Conservation (phyloP, 1,140 invertebrate species). For the Chymomyza costata region DNA sequence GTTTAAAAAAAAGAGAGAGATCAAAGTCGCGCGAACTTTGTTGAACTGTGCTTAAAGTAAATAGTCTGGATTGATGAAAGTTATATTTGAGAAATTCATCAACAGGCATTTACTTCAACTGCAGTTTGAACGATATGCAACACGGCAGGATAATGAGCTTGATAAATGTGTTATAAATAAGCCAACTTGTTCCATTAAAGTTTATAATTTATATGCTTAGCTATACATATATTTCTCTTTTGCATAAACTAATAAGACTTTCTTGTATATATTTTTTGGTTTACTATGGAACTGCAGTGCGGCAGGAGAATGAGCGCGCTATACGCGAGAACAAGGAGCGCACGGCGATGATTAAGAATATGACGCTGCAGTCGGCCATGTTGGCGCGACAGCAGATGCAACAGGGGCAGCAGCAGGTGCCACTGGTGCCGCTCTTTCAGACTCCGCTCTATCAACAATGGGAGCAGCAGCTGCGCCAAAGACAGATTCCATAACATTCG, state of each 20-base stretch:
- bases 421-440: constrained; percentile 22
- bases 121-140: constrained; percentile 68
- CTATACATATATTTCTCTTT: neutral
- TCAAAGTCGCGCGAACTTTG: no score
- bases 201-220: neutral
- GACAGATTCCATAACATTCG: no score
- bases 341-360: constrained; percentile 65
- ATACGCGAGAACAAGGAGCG: constrained; percentile 68
- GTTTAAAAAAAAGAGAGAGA: no score
- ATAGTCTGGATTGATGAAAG: constrained; percentile 75
- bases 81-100: constrained; percentile 69
- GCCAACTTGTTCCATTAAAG: constrained; percentile 59
- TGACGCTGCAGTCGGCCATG: constrained; percentile 46
- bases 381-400: constrained; percentile 53
- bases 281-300: no score
- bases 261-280: no score
- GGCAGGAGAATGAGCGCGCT: constrained; percentile 73
- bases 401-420: constrained; percentile 34
- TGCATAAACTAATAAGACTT: neutral
- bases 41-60: constrained; percentile 75
- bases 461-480: constrained; percentile 2
- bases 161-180: neutral
- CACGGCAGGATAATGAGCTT: constrained; percentile 45
- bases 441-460: constrained; percentile 13
- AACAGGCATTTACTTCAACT: constrained; percentile 75